Evolutionary conservation across 2,797 vertebrate species (phyloP), one percentile per base, ranked within the genome.

Genomic region (Pipistrellus nathusii): DNA sequence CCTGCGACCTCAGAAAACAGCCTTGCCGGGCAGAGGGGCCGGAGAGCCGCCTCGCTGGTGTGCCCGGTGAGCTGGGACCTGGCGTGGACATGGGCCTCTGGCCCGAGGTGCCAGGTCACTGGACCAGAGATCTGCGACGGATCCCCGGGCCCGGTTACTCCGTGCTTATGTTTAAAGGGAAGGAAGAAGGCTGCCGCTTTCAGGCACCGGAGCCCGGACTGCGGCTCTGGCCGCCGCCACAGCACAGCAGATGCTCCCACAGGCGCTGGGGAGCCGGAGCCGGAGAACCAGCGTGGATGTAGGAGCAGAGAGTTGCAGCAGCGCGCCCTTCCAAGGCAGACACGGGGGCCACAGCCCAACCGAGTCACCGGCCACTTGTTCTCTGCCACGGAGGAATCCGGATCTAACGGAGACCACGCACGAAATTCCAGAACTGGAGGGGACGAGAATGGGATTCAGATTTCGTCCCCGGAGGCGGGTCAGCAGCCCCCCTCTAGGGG

Each of bases 231-330:
- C 96, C 89, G 77, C 85, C 71, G 91, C 93, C 93, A 38, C 72
- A 64, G 73, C 4, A 0, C 35, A 87, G 91, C 97, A 97, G 97
- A 97, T 98, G 96, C 90, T 96, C 89, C 0, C 35, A 62, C 97
- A 98, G 97, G 97, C 97, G 96, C 96, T 96, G 95, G 88, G 53
- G 80, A 95, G 95, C 57, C 51, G 51, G 51, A 53, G 53, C 73
- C 77, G 85, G 76, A 90, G 75, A 94, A 92, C 78, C 90, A 73
- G 72, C 88, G 91, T 62, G 12, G 95, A 81, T 88, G 82, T 93
- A 93, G 87, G 85, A 85, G 92, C 27, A 0, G 84, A 83, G 91
- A 51, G 87, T 94, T 85, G 72, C 76, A 30, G 93, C 57, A 17
- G 25, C 20, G 7, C 10, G 35, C 35, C 91, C 94, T 94, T 94